Evolutionary conservation across 1,140 invertebrate species (phyloP), one percentile per base, ranked within the genome.

Genomic region (Conus betulinus): DNA sequence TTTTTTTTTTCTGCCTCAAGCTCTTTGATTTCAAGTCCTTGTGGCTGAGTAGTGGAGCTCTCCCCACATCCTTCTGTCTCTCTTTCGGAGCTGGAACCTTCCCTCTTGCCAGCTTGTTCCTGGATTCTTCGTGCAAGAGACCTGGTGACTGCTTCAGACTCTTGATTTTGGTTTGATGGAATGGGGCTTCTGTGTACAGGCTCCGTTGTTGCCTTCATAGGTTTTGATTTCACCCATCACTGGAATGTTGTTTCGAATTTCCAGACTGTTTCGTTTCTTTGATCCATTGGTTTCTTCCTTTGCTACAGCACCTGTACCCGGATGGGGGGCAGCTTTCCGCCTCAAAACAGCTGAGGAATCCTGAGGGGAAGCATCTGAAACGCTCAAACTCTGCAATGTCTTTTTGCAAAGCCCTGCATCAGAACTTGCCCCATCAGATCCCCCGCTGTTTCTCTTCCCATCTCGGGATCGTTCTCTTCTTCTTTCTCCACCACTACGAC

Each of bases 161-260:
- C 27, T 90, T 90, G 53, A 95, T 93, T 90, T 93, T 94, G 55
- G 93, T 87, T 93, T 93, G 76, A 92, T 91, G 52, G 92, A 91
- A 78, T 93, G 92, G 23, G 87, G 88, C 89, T 87, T 92, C 84
- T 82, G 92, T 55, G 90, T 88, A 13, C 90, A 74, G 88, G 90
- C 86, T 20, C 90, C 89, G 83, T 91, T 86, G 89, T 92, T 92
- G 79, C 93, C 92, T 51, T 94, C 93, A 90, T 94, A 95, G 87
- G 89, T 93, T 88, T 95, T 95, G 1, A 94, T 91, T 85, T 94
- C 94, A 27, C 92, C 92, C 23, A 93, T 89, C 17, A 92, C 88
- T 85, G 94, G 94, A 88, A 95, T 95, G 91, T 95, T 95, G 88
- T 95, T 95, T 87, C 94, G 88, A 23, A 95, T 93, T 93, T 95